Conservation (phyloP, 30 jellyfish, hydroid and myxozoan genomes). For the Pelagia noctiluca region DNA sequence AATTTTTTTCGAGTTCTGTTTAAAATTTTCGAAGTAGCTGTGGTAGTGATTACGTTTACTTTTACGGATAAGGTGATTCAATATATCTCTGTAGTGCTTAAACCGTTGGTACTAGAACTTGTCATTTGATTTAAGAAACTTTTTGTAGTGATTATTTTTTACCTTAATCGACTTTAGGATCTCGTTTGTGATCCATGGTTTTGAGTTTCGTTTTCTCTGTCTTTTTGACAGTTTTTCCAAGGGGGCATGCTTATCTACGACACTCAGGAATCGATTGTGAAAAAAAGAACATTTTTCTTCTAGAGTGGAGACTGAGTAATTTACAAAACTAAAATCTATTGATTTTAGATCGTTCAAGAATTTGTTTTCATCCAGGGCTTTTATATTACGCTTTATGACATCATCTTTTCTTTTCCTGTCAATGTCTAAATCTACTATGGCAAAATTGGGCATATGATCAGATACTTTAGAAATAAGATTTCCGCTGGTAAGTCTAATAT, state of each 20-base stretch:
- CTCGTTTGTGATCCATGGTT: not conserved
- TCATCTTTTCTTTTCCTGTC: not conserved
- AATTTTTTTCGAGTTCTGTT: not conserved
- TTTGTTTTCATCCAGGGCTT: no score
- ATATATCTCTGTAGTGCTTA: conserved; percentile 14
- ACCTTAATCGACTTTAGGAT: no score
- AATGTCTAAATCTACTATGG: not conserved
- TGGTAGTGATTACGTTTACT: not conserved
- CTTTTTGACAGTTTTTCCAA: not conserved
- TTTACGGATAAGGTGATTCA: conserved; percentile 9
- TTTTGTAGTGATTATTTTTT: no score
- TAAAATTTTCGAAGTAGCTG: not conserved
- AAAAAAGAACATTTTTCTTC: not conserved
- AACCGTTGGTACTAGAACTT: not conserved
- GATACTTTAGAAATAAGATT: not conserved
- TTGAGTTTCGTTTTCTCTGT: not conserved
- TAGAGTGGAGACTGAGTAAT: not conserved
- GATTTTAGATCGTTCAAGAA: not conserved
- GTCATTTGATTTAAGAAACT: no score
- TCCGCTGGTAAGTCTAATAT: not conserved
- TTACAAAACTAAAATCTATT: not conserved
- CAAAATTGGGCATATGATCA: conserved; percentile 25
- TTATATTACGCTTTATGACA: no score
- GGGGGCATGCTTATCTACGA: conserved; percentile 15
- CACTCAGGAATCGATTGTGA: not conserved